Evolutionary conservation across 2,113 vertebrate genomes (phyloP), one percentile per base, ranked within the genome.

Genomic region (Montifringilla adamsi): DNA sequence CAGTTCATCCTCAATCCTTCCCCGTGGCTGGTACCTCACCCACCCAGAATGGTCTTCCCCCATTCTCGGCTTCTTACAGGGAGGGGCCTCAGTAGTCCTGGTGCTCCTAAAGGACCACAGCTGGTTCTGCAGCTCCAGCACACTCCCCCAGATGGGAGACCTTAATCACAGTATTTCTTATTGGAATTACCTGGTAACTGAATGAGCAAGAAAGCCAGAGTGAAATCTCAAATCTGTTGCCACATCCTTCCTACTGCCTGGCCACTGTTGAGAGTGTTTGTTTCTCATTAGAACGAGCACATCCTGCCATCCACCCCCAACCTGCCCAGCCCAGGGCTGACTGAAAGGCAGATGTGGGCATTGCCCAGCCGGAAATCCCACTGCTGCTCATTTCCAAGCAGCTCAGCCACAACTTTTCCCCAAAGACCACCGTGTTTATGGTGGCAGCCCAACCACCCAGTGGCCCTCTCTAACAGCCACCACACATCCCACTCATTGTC

Each of bases 221-320:
- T 3, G 27, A 86, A 50, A 78, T 49, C 19, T 47, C 43, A 41
- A 28, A 39, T 26, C 24, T 52, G 21, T 44, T 70, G 26, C 37
- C 15, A 9, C 37, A 55, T 52, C n/a, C 37, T 27, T 88, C 28
- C 58, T 37, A 50, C 14, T 69, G 63, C 15, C 35, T n/a, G 44
- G 17, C 22, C 49, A 21, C 9, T 2, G 0, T 3, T 19, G 11
- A 14, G 9, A 14, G 9, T 11, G 9, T 74, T 59, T 18, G 3
- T 31, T 74, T 75, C 46, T 56, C 23, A 1, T 43, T 46, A 39
- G 46, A 49, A 35, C 13, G 27, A 58, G 15, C 5, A 50, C 2
- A 0, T 50, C 37, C 37, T n/a, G 15, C 31, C 43, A 49, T 30
- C n/a, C 22, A 8, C 35, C 23, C 50, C 64, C 3, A 1, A 14